A percentile compares a stretch with the other conserved stretches of the same genome.
Evolutionary conservation across 1,140 invertebrate genomes (phyloP).

Genomic region (Diachasmimorpha longicaudata): DNA sequence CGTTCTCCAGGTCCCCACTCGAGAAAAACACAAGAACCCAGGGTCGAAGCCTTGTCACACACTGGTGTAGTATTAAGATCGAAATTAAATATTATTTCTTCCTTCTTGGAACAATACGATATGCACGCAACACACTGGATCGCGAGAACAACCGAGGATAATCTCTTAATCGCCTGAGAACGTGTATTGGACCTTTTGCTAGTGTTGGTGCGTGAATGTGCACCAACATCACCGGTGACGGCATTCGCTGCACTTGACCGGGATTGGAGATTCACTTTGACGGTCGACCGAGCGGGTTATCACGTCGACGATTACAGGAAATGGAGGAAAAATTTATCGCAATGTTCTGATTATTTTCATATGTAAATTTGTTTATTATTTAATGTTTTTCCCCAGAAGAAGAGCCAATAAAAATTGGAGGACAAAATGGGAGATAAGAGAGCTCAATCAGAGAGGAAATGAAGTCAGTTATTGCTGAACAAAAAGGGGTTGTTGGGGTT

Average conservation of each 20-base stretch:
- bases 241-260: slow-evolving; percentile 6
- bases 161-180: not conserved
- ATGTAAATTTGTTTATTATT: too few species aligned
- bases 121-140: not conserved
- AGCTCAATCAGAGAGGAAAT: not conserved
- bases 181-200: not conserved
- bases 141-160: not conserved
- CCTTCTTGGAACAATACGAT: not conserved
- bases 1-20: not conserved
- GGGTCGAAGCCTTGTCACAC: not conserved
- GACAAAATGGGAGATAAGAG: not conserved
- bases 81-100: not conserved
- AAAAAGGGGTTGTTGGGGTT: slow-evolving; percentile 23
- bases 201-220: not conserved
- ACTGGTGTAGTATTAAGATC: not conserved
- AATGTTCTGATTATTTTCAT: too few species aligned
- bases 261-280: not conserved
- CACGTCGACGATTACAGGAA: not conserved
- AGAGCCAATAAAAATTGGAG: not conserved
- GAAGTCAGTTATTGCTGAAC: slow-evolving; percentile 18
- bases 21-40: not conserved
- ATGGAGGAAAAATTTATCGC: too few species aligned
- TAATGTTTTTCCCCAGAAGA: too few species aligned
- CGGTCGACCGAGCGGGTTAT: not conserved
- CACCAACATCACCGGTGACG: not conserved